Percentiles rank a stretch among this genome's conserved stretches.
These are phyloP conservation scores for Trichopoda pennipes DNA, from an alignment of 2,888 invertebrate species.

Conservation along the genomic window DNA sequence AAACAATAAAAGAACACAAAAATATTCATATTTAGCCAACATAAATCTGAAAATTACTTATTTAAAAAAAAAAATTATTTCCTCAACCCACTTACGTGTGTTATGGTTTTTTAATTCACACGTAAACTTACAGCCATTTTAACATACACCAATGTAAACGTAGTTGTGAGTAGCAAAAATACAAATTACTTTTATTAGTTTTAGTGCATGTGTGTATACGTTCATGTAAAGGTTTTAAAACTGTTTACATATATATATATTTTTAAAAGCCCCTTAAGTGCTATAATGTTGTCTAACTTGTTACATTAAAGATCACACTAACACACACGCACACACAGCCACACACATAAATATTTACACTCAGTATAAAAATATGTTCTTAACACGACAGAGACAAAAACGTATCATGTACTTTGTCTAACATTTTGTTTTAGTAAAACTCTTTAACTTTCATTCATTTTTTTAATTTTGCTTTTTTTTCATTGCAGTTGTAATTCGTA, in stretches of 20 bases:
- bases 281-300: slow-evolving; percentile 66
- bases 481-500: slow-evolving; percentile 29
- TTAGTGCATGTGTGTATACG: background rate
- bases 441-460: slow-evolving; percentile 37
- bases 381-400: slow-evolving; percentile 1
- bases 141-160: slow-evolving; percentile 7
- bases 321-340: slow-evolving; percentile 18
- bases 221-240: background rate
- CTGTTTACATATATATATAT: slow-evolving; percentile 8
- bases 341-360: background rate
- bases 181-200: background rate
- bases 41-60: slow-evolving; percentile 7
- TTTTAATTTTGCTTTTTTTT: slow-evolving; percentile 17
- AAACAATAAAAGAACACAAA: background rate
- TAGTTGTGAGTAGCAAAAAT: background rate
- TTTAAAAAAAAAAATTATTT: slow-evolving; percentile 33
- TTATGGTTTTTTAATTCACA: background rate
- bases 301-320: slow-evolving; percentile 57
- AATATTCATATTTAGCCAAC: background rate
- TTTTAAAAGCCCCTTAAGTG: slow-evolving; percentile 65
- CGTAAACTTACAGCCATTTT: background rate
- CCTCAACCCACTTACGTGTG: slow-evolving; percentile 13
- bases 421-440: slow-evolving; percentile 46
- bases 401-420: slow-evolving; percentile 39
- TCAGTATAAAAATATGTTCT: background rate